These are phyloP conservation scores for Coccyzus lansbergi DNA, from an alignment of 2,797 vertebrate species.

Conservation along the genomic window DNA sequence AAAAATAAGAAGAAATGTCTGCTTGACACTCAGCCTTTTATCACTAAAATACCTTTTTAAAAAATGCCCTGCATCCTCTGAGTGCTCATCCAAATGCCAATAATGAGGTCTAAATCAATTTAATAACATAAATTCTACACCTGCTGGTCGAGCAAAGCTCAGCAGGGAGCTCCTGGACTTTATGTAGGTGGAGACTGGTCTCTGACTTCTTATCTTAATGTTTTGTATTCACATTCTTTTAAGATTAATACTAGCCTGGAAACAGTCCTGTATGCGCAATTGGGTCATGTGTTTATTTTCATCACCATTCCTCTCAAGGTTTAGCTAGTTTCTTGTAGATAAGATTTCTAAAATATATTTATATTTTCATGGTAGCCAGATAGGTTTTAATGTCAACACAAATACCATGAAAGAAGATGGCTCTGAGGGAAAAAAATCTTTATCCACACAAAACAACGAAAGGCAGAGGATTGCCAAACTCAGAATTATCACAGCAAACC, in stretches of 20 bases:
- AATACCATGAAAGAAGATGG: not conserved
- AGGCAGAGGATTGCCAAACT: not conserved
- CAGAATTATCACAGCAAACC: not conserved
- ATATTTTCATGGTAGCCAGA: not conserved
- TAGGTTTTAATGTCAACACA: not conserved
- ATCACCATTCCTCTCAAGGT: not conserved
- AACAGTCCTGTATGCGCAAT: not conserved
- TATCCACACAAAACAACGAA: not conserved
- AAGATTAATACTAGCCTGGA: not conserved
- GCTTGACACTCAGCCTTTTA: not conserved
- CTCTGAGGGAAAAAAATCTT: not conserved
- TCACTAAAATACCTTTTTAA: not conserved
- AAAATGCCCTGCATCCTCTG: not conserved
- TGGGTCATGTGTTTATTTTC: not conserved
- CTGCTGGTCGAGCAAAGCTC: not conserved
- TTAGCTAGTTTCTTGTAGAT: not conserved
- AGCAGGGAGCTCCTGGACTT: conserved; percentile 11
- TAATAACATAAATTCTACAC: not conserved
- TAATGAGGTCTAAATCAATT: conserved; percentile 34
- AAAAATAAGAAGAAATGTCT: not conserved
- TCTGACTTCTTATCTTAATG: conserved; percentile 20
- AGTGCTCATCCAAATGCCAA: not conserved
- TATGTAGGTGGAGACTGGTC: not conserved
- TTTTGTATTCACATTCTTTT: conserved; percentile 14
- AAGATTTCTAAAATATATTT: not conserved